phyloP scores from a whole-genome alignment of 2,113 vertebrate genomes.

The Parotia lawesii region DNA sequence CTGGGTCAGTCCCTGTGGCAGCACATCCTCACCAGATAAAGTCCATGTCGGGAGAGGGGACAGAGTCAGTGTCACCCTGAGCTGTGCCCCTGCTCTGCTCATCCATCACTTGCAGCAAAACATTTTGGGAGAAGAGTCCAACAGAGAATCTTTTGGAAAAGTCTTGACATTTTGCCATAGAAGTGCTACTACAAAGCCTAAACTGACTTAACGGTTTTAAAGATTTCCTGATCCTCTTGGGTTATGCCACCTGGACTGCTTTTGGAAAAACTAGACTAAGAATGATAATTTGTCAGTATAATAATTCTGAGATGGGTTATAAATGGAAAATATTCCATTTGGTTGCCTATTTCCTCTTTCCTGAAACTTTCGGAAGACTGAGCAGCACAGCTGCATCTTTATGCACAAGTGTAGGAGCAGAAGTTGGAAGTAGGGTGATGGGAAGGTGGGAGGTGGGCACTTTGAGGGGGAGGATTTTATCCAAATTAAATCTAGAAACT shows the following conservation, averaged over 20 bases:
- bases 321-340: not conserved
- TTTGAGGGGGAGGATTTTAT: not conserved
- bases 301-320: not conserved
- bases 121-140: not conserved
- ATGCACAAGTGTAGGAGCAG: not conserved
- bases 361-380: not conserved
- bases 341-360: not conserved
- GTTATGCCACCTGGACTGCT: not conserved
- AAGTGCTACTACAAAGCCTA: not conserved
- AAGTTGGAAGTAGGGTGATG: not conserved
- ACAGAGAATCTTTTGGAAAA: not conserved
- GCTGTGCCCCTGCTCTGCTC: not conserved
- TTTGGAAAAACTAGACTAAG: not conserved
- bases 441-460: not conserved
- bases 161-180: accelerated
- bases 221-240: not conserved
- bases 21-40: not conserved
- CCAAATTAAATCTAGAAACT: not conserved
- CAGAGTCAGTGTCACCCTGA: not conserved
- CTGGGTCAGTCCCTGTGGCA: not conserved
- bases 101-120: not conserved
- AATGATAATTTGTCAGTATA: not conserved
- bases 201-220: not conserved
- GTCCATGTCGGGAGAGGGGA: not conserved
- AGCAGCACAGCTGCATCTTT: not conserved